These are phyloP conservation scores for Rhynchophorus ferrugineus DNA, from an alignment of 1,140 invertebrate species.

Conservation along the genomic window DNA sequence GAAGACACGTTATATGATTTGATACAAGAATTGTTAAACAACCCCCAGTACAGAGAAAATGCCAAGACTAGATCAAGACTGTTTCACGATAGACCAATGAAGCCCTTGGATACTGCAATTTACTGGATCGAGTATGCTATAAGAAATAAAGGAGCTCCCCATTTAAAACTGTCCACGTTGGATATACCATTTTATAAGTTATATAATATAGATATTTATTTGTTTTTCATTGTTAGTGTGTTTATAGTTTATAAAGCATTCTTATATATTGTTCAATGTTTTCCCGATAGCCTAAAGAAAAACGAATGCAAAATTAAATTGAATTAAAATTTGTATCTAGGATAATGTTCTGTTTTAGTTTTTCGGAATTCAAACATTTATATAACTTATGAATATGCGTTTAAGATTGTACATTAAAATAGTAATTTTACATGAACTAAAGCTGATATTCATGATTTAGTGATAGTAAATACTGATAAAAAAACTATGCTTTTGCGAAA, in stretches of 20 bases:
- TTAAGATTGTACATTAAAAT: too few relatives aligned
- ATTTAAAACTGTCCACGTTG: slow-evolving; percentile 45
- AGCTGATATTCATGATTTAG: too few relatives aligned
- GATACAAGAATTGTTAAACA: slow-evolving; percentile 14
- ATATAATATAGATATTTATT: slow-evolving; percentile 36
- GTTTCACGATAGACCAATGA: slow-evolving; percentile 23
- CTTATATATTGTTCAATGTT: too few relatives aligned
- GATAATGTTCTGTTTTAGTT: too few relatives aligned
- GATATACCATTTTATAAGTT: slow-evolving; percentile 49
- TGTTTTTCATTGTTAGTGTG: slow-evolving; percentile 1
- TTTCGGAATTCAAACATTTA: too few relatives aligned
- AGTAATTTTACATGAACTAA: too few relatives aligned
- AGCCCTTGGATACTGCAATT: slow-evolving; percentile 31
- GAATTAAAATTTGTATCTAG: too few relatives aligned
- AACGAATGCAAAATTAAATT: too few relatives aligned
- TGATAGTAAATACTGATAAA: too few relatives aligned
- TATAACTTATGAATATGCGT: too few relatives aligned
- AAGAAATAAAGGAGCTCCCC: slow-evolving; percentile 42
- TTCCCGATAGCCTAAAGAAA: too few relatives aligned
- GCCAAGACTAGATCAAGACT: slow-evolving; percentile 18
- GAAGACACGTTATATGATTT: slow-evolving; percentile 16
- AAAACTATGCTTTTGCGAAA: too few relatives aligned
- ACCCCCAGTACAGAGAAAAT: slow-evolving; percentile 23
- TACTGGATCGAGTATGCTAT: slow-evolving; percentile 50
- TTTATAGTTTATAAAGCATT: background rate